Conservation (phyloP, 2,888 invertebrate genomes). For the Euzophera pinguis region DNA sequence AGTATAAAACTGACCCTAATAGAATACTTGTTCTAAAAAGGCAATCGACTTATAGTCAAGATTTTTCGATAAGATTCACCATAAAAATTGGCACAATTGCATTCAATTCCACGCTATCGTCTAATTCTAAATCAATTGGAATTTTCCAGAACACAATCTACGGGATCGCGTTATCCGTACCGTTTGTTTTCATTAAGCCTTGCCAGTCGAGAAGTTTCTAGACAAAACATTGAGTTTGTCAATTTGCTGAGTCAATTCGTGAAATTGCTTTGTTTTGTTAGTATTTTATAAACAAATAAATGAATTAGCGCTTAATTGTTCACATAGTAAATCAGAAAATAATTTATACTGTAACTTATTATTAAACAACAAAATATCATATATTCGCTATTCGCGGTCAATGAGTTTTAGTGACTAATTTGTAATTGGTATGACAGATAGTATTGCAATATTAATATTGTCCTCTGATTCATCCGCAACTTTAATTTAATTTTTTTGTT, state of each 20-base stretch:
- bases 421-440: no score
- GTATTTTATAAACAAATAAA: background rate
- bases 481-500: no score
- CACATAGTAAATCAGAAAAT: no score
- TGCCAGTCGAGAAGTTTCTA: background rate
- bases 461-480: no score
- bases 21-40: no score
- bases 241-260: background rate
- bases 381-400: no score
- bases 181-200: conserved; percentile 8
- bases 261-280: background rate
- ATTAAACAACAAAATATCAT: no score
- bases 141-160: conserved; percentile 8
- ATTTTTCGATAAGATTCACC: background rate
- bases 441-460: no score
- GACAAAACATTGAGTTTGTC: background rate
- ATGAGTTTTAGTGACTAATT: no score
- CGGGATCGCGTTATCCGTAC: conserved; percentile 4
- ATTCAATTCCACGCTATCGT: background rate
- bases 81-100: background rate
- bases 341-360: no score
- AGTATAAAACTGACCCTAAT: no score
- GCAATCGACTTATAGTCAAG: no score
- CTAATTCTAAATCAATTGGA: conserved; percentile 8
- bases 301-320: background rate